Base-by-base conservation (phyloP, 2,797 vertebrate species). In the Serranus cabrilla region DNA sequence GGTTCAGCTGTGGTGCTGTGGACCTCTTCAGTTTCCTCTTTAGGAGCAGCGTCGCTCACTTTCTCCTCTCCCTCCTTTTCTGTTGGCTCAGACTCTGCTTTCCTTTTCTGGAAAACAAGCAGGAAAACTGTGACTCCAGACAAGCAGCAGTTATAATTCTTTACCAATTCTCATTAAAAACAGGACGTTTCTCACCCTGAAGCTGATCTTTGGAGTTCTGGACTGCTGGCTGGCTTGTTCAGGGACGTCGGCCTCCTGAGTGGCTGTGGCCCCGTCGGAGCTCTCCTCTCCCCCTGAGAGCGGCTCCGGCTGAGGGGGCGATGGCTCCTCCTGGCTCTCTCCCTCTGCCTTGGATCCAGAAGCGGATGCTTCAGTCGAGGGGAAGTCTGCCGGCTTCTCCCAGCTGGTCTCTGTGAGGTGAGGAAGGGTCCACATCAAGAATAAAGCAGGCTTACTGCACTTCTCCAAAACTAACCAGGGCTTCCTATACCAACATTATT, bases 351-450 rank as follows among this genome's bases (percentile, higher is more conserved):
- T 82, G 52, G 76, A 82, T 42, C 80, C 87, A 63, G 81, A 50
- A 49, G 63, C 81, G 23, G 88, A n/a, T 3, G 39, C 78, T 10
- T 83, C 77, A 7, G 18, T 42, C 0, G 80, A 47, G 52, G 91
- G 76, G 60, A 94, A 95, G 46, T 91, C 94, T 54, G 86, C 93
- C 0, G 98, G 97, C 84, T 96, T 97, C 82, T 97, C 97, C 98
- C 98, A 99, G 2, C 91, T 97, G 69, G 98, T 97, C 84, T 97
- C 98, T 99, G 79, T 82, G 87, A 50, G 87, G 23, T 66, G 43
- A 73, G 31, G n/a, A 56, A 31, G 11, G 8, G 27, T 27, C n/a
- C n/a, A n/a, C n/a, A 27, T 27, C 27, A 27, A 27, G 27, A n/a
- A 27, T 27, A 27, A 27, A 27, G 27, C n/a, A n/a, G n/a, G n/a